These are phyloP conservation scores for Cecidostiba fungosa DNA, from an alignment of 2,888 invertebrate species.

Conservation along the genomic window DNA sequence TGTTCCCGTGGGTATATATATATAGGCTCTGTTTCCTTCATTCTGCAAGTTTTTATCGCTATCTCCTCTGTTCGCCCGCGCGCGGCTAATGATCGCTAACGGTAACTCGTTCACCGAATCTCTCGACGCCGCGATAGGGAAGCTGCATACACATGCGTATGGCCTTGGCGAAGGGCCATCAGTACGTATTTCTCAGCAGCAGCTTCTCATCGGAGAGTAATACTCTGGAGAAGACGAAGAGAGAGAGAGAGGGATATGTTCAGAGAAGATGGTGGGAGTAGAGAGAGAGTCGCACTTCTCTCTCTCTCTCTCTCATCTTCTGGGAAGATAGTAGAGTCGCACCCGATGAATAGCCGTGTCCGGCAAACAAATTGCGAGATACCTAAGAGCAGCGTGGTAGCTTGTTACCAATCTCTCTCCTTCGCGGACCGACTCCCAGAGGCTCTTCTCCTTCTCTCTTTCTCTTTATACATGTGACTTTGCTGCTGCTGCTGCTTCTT, in stretches of 20 bases:
- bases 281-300: slow-evolving; percentile 69
- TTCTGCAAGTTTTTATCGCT: slow-evolving; percentile 44
- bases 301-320: slow-evolving; percentile 69
- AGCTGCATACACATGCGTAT: slow-evolving; percentile 12
- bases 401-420: slow-evolving; percentile 71
- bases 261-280: slow-evolving; percentile 41
- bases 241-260: background rate
- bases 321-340: slow-evolving; percentile 77
- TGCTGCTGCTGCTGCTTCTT: slow-evolving; percentile 56
- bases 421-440: slow-evolving; percentile 19
- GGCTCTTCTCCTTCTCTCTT: background rate
- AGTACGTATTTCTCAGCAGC: background rate
- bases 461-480: background rate
- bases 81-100: slow-evolving; percentile 75
- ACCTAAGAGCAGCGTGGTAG: slow-evolving; percentile 75
- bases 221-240: background rate
- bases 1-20: slow-evolving; percentile 6
- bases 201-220: background rate
- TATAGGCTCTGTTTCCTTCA: background rate
- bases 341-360: slow-evolving; percentile 79
- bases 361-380: slow-evolving; percentile 80
- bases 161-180: slow-evolving; percentile 53
- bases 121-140: slow-evolving; percentile 56
- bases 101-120: slow-evolving; percentile 71
- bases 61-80: background rate